Conservation (phyloP, 2,888 invertebrate genomes). For the Pemphredon lugubris region DNA sequence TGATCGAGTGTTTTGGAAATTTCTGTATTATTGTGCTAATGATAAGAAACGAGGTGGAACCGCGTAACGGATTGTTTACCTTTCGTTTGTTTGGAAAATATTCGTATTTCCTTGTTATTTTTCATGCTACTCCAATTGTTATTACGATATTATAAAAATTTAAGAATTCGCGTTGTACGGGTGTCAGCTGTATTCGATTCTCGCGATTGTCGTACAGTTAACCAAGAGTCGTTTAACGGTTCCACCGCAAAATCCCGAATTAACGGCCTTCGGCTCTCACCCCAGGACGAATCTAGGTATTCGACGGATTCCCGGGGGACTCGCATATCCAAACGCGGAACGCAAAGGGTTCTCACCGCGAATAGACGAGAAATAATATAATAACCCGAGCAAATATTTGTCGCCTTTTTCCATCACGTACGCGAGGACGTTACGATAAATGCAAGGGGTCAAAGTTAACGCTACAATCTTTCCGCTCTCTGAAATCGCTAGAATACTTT, state of each 20-base stretch:
- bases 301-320: conserved; percentile 11
- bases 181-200: too few species aligned
- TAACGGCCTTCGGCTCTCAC: neutral
- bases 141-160: too few species aligned
- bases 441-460: neutral
- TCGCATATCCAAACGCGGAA: conserved; percentile 1
- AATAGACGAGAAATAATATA: conserved; percentile 27
- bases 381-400: conserved; percentile 49
- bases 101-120: too few species aligned
- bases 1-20: too few species aligned
- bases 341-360: conserved; percentile 1
- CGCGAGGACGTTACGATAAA: neutral
- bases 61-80: too few species aligned
- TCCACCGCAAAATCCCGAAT: neutral
- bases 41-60: too few species aligned
- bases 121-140: too few species aligned
- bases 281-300: neutral
- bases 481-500: too few species aligned
- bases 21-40: too few species aligned
- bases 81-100: too few species aligned
- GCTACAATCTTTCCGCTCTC: neutral
- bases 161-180: too few species aligned
- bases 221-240: neutral
- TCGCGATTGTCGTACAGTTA: too few species aligned
- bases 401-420: neutral